Percentiles rank a stretch among this genome's conserved stretches.
Evolutionary conservation across 2,888 invertebrate genomes (phyloP).

Genomic region (Amaurobius ferox): DNA sequence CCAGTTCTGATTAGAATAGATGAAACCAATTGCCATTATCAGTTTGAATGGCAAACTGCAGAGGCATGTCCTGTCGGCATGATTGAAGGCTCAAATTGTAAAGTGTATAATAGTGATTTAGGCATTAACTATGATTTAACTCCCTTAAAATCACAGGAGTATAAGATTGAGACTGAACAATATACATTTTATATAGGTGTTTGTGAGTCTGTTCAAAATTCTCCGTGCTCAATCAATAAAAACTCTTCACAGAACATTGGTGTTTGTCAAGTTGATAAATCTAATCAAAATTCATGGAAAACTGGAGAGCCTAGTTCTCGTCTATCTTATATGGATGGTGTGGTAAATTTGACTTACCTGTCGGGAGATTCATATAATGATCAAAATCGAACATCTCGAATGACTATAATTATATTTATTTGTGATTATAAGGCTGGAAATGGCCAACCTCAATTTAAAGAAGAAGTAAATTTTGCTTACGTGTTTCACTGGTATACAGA

Average conservation of each 20-base stretch:
- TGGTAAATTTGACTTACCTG: conserved; percentile 77
- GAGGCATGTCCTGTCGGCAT: conserved; percentile 76
- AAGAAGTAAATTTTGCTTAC: conserved; percentile 75
- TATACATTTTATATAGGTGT: conserved; percentile 61
- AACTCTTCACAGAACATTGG: conserved; percentile 73
- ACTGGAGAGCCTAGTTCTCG: conserved; percentile 75
- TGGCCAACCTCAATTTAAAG: conserved; percentile 76
- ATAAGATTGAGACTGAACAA: conserved; percentile 39
- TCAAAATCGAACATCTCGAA: conserved; percentile 74
- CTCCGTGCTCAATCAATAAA: conserved; percentile 39
- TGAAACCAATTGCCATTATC: conserved; percentile 75
- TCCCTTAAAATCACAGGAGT: conserved; percentile 36
- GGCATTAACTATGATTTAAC: conserved; percentile 71
- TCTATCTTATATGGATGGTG: conserved; percentile 76
- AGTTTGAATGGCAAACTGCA: conserved; percentile 77
- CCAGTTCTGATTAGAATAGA: conserved; percentile 74
- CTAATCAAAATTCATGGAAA: conserved; percentile 59
- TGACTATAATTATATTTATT: conserved; percentile 77
- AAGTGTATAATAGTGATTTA: conserved; percentile 72
- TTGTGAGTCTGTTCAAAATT: conserved; percentile 56
- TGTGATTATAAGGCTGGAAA: conserved; percentile 76
- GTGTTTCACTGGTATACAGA: conserved; percentile 73
- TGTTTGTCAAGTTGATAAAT: conserved; percentile 75
- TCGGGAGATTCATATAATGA: conserved; percentile 76
- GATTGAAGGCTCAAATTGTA: conserved; percentile 72